phyloP scores from a whole-genome alignment of 2,888 invertebrate genomes.

The Ariolimax columbianus region DNA sequence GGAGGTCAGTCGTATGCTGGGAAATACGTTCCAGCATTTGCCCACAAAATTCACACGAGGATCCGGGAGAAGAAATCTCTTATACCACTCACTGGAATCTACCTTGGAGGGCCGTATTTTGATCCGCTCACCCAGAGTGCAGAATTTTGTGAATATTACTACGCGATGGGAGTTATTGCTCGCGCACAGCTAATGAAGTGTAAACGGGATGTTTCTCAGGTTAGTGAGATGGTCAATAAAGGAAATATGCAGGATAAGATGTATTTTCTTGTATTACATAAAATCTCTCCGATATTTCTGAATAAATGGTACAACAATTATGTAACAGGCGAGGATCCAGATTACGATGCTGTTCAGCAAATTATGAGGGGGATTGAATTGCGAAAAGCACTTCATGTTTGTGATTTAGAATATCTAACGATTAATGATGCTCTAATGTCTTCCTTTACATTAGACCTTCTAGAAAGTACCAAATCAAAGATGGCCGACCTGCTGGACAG shows the following conservation, averaged over 20 bases:
- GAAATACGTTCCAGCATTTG: conserved; percentile 87
- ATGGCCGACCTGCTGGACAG: conserved; percentile 23
- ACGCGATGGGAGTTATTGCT: conserved; percentile 8
- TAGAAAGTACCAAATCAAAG: conserved; percentile 11
- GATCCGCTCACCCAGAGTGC: conserved; percentile 68
- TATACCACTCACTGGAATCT: conserved; percentile 73
- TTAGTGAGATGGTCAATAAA: not conserved
- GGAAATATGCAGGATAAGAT: not conserved
- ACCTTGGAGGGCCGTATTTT: conserved; percentile 75
- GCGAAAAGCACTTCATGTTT: not conserved
- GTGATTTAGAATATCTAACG: not conserved
- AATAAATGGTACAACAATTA: not conserved
- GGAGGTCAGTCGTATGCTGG: conserved; percentile 85
- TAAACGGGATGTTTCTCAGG: not conserved
- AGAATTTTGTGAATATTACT: conserved; percentile 5
- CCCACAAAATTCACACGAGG: conserved; percentile 71
- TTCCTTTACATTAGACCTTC: not conserved
- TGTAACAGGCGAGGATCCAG: not conserved
- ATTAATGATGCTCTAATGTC: not conserved
- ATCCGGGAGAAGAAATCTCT: conserved; percentile 54
- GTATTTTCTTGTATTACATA: not conserved
- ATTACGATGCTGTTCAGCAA: not conserved
- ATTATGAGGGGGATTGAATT: not conserved
- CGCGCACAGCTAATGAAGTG: not conserved
- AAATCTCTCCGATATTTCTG: not conserved